Base-by-base conservation (phyloP, 2,888 invertebrate genomes). In the Tinea pellionella region DNA sequence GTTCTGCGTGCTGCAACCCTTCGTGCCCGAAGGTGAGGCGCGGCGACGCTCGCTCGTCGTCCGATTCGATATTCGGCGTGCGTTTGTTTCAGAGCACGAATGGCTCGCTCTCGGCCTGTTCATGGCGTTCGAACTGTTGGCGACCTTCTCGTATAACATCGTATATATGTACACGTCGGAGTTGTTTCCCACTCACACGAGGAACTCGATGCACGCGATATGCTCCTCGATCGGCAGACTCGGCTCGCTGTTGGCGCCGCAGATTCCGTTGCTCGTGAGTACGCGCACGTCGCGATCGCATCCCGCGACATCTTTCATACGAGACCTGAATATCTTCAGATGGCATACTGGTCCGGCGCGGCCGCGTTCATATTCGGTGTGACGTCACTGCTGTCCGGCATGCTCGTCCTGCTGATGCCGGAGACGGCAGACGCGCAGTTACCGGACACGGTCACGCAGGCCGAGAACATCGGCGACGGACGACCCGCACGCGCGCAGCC, bases 131-230 rank as follows among this genome's bases (percentile, higher is more conserved):
- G 93, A 93, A 77, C 83, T 88, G 68, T 86, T 91, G 62, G 92
- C 92, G 1, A 91, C 92, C 9, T 89, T 91, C 69, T 89, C 92
- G 1, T 92, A 91, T 74, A 90, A 91, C 67, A 89, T 90, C 57
- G 84, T 92, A 64, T 92, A 92, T 76, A 89, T 92, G 69, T 92
- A 91, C 73, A 92, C 93, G 0, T 90, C 92, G 47, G 93, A 93
- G 80, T 86, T 93, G 72, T 93, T 93, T 77, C 93, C 93, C 12
- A 93, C 93, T 1, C 90, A 90, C 70, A 88, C 92, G 3, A 80
- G 93, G 12, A 92, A 93, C 76, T 91, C 92, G 51, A 81, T 92
- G 70, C 88, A 93, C 64, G 89, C 92, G 2, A 81, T 91, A 59
- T 93, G 93, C 74, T 91, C 92, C 0, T 90, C 92, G 77, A 84